Evolutionary conservation across 2,797 vertebrate species (phyloP), one percentile per base, ranked within the genome.

Genomic region (Anisognathus igniventris): DNA sequence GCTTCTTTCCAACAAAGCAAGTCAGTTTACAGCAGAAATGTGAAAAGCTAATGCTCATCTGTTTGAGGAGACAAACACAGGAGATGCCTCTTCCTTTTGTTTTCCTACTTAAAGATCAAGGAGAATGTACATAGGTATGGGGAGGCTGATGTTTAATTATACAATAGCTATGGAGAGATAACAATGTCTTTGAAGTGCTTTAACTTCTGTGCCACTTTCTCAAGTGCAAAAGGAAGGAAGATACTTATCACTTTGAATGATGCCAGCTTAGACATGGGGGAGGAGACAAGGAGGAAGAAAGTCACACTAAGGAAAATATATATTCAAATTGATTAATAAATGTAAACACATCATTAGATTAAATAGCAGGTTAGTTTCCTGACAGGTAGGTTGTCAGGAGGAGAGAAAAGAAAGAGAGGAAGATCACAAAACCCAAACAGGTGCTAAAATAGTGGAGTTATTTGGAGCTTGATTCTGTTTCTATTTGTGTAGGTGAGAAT

Each of bases 281-380:
- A 86, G 92, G 90, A 91, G 91, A 79, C 35, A 42, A 78, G 28
- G 30, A 14, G 40, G 30, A 58, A 77, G 80, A 92, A 80, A 76
- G 94, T 84, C 81, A 88, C 80, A 81, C n/a, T 51, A 77, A 92
- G 70, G 44, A 64, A 88, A 57, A 92, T 96, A 94, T 64, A 80
- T 79, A 90, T 95, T 97, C 72, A 87, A 84, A 89, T 10, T 65
- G 65, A 92, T 94, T 91, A 96, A 95, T 96, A 95, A 93, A 96
- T 85, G 53, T 93, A 94, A 95, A 82, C 79, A 96, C 77, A 90
- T 96, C 68, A 93, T 94, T 95, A 78, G 51, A 95, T 94, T 95
- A 96, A 95, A 95, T 86, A 89, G 88, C 42, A 68, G 75, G 88
- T 94, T 95, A 85, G 86, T 76, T 93, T 91, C 74, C 73, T 86